Conservation (phyloP, 2,888 invertebrate genomes). For the Fissipunctia ypsillon region DNA sequence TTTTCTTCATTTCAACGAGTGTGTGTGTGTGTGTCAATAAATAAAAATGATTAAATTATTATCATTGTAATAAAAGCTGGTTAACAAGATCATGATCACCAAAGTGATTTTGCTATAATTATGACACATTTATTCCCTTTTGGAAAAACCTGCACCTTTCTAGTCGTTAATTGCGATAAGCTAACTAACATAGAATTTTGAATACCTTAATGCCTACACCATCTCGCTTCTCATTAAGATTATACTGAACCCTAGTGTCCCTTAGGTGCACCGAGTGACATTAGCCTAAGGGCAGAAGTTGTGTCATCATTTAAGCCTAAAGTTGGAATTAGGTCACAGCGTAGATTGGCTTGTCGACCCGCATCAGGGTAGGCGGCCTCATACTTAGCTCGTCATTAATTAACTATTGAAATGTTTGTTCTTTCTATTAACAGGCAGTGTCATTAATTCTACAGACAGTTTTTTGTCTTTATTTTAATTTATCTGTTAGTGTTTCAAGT, state of each 20-base stretch:
- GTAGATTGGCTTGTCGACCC: slow-evolving; percentile 55
- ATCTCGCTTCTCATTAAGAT: slow-evolving; percentile 39
- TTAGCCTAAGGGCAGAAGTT: slow-evolving; percentile 55
- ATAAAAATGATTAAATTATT: no score
- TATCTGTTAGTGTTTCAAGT: background rate
- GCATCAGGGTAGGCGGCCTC: slow-evolving; percentile 17
- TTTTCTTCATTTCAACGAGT: no score
- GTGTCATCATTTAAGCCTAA: slow-evolving; percentile 51
- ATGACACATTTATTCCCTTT: background rate
- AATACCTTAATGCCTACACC: slow-evolving; percentile 6
- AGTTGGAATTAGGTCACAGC: slow-evolving; percentile 55
- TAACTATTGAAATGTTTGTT: slow-evolving; percentile 35
- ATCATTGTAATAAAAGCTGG: background rate
- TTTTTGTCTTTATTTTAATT: no score
- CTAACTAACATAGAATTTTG: slow-evolving; percentile 3
- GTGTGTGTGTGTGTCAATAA: no score
- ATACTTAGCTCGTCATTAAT: slow-evolving; percentile 37
- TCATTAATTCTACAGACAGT: background rate
- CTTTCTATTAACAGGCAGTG: background rate
- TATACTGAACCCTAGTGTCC: slow-evolving; percentile 30
- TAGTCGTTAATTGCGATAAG: background rate
- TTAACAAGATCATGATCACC: background rate
- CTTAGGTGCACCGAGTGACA: slow-evolving; percentile 40
- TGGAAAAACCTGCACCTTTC: background rate
- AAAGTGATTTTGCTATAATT: background rate